Base-by-base conservation (phyloP, 2,888 invertebrate genomes). In the Microplitis manilae region DNA sequence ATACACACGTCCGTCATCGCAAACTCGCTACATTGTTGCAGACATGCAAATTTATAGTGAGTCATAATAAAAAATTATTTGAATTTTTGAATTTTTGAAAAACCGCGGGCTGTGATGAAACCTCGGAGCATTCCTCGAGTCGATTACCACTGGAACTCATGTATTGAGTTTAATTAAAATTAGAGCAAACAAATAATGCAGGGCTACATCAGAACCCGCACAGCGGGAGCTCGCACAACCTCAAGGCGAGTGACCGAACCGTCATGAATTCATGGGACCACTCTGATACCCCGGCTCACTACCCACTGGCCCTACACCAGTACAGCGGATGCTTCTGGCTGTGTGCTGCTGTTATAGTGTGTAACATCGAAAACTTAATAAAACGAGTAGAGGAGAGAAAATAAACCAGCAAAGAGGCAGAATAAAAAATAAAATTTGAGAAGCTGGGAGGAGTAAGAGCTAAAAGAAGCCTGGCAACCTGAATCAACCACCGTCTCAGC, bases 81-180 rank as follows among this genome's bases (percentile, higher is more conserved):
- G 77, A 68, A 83, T 78, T 74, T 79, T 79, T 76, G 77, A 68
- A 83, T 78, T 74, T 4, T n/a, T 17, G 76, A 80, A 77, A 79
- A 82, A 79, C n/a, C n/a, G 7, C 62, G 15, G n/a, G 62, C 7
- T 83, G 83, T 84, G 79, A 80, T 82, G 79, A 82, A 81, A 30
- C 2, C 1, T 30, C 30, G 67, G 75, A 75, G 73, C 69, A 77
- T 75, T 73, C 70, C 68, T 74, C 79, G 67, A 76, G 72, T 80
- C 79, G 82, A 85, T 84, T 83, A 83, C 80, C 81, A 81, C 30
- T 75, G 79, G 80, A 82, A 83, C 84, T 81, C 82, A 75, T 82
- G 81, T 84, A 85, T 84, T 82, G 82, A 80, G 81, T 84, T 85
- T 86, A 85, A 87, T 87, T 87, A 85, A 87, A 87, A 87, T 86